These are phyloP conservation scores for Jacana jacana DNA, from an alignment of 2,113 vertebrate genomes.

Conservation along the genomic window DNA sequence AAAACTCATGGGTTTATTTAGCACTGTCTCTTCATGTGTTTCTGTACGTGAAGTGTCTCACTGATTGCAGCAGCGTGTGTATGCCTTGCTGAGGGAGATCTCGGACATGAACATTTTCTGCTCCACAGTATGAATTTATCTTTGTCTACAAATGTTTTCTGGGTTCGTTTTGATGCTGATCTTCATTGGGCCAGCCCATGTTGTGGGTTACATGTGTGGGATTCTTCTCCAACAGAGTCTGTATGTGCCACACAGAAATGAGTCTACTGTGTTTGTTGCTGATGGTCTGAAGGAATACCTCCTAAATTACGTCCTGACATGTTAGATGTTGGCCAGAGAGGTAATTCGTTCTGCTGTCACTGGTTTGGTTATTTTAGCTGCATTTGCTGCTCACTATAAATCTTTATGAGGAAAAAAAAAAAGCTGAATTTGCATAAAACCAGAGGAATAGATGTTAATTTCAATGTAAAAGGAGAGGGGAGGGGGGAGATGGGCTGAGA, in stretches of 20 bases:
- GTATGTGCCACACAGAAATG: neutral
- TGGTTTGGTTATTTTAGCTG: neutral
- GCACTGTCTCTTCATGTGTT: fast-evolving
- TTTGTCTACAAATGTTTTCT: neutral
- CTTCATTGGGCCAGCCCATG: neutral
- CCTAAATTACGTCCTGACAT: neutral
- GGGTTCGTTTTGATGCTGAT: neutral
- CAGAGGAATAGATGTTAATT: neutral
- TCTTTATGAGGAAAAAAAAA: neutral
- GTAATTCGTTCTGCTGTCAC: neutral
- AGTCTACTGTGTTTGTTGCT: neutral
- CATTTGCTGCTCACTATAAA: neutral
- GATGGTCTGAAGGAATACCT: neutral
- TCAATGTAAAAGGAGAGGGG: neutral
- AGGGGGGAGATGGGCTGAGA: neutral
- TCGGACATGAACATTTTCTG: fast-evolving
- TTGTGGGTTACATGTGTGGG: neutral
- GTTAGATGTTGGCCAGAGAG: neutral
- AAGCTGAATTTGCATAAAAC: neutral
- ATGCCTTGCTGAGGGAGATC: neutral
- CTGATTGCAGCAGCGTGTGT: neutral
- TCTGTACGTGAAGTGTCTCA: neutral
- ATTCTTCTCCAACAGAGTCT: neutral
- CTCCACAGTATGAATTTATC: neutral
- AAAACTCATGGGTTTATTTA: neutral